These are phyloP conservation scores for Parnassius mnemosyne DNA, from an alignment of 2,888 invertebrate species.

Conservation along the genomic window DNA sequence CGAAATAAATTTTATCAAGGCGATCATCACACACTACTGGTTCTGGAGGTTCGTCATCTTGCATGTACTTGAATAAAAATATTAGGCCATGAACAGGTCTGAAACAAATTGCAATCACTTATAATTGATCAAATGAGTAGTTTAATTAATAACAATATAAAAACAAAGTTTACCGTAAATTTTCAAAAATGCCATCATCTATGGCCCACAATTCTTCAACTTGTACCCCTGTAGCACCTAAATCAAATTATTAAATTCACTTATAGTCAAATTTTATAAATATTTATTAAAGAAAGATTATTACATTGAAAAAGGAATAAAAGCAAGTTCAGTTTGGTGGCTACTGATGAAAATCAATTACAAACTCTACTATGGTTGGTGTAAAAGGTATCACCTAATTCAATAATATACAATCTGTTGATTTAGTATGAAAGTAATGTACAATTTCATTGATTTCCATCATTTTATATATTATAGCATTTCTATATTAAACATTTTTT, in stretches of 20 bases:
- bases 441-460: no score
- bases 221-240: conserved; percentile 95
- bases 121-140: neutral
- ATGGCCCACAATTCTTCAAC: conserved; percentile 99
- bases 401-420: no score
- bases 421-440: no score
- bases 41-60: conserved; percentile 89
- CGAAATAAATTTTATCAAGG: conserved; percentile 97
- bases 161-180: conserved; percentile 84
- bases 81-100: conserved; percentile 99
- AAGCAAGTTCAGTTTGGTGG: no score
- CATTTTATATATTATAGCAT: no score
- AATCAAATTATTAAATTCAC: neutral
- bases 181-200: conserved; percentile 93
- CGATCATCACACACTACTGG: conserved; percentile 89
- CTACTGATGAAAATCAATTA: no score
- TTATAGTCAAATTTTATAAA: no score
- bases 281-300: no score
- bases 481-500: no score
- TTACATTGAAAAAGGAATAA: no score
- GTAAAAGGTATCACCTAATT: no score
- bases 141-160: neutral
- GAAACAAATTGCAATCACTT: conserved; percentile 34
- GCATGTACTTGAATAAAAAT: conserved; percentile 97
- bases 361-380: no score